Evolutionary conservation across 2,888 invertebrate species (phyloP).

Genomic region (Cephus spinipes): DNA sequence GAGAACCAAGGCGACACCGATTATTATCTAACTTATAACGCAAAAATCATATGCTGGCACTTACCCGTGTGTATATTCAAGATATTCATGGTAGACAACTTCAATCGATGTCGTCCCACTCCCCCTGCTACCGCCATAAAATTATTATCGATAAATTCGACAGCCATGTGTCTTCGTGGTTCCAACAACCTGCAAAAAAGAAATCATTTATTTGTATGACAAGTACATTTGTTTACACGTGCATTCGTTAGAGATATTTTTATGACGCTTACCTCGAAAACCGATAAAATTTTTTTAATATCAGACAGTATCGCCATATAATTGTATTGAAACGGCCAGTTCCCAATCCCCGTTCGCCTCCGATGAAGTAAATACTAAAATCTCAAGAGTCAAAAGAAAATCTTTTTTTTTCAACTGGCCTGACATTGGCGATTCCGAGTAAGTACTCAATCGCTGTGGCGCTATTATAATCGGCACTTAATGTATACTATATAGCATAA

Average conservation of each 20-base stretch:
- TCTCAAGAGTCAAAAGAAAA: conserved; percentile 32
- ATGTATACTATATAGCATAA: too few relatives aligned
- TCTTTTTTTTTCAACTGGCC: background rate
- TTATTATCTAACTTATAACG: background rate
- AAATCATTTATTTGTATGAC: too few relatives aligned
- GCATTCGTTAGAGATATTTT: too few relatives aligned
- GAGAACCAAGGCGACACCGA: too few relatives aligned
- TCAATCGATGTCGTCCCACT: conserved; percentile 46
- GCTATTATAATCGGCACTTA: background rate
- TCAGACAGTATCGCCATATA: conserved; percentile 53
- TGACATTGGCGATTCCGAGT: too few relatives aligned
- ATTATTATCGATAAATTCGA: conserved; percentile 44
- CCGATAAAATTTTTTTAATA: conserved; percentile 53
- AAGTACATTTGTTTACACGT: too few relatives aligned
- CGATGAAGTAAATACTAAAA: conserved; percentile 50
- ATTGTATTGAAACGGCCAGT: conserved; percentile 46
- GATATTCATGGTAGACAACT: conserved; percentile 43
- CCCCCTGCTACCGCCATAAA: conserved; percentile 50
- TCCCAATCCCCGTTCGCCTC: conserved; percentile 51
- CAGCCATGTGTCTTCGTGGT: conserved; percentile 52
- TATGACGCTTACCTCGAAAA: conserved; percentile 35
- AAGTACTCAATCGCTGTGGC: too few relatives aligned
- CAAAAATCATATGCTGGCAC: background rate
- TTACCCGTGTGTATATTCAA: conserved; percentile 48
- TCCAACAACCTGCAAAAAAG: conserved; percentile 37